Evolutionary conservation across 2,888 invertebrate species (phyloP).

Genomic region (Leptinotarsa tumamoca): DNA sequence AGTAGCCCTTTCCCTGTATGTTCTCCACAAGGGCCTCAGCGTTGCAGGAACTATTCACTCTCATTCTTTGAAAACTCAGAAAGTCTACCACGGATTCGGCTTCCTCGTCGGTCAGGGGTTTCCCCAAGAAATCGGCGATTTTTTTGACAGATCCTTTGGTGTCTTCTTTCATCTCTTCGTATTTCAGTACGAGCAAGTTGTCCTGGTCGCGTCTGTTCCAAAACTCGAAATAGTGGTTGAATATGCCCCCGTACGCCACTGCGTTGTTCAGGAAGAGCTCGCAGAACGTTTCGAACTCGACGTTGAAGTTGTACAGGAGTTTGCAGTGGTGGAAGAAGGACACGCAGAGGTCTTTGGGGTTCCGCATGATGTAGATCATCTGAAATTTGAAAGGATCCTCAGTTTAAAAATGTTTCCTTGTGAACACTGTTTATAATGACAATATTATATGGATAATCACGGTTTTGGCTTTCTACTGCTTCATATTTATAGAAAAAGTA

Average conservation of each 20-base stretch:
- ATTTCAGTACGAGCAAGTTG: conserved; percentile 82
- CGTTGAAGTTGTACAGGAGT: conserved; percentile 73
- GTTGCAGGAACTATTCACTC: conserved; percentile 72
- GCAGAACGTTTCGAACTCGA: conserved; percentile 79
- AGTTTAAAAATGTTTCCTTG: neutral
- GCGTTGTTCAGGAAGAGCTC: conserved; percentile 78
- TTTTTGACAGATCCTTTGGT: conserved; percentile 69
- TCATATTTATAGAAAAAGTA: too few species aligned
- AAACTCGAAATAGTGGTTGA: conserved; percentile 74
- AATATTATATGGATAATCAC: too few species aligned
- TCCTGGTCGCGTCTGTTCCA: conserved; percentile 78
- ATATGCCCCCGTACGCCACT: conserved; percentile 75
- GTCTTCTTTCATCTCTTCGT: conserved; percentile 86
- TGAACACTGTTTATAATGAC: too few species aligned
- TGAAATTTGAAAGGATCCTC: conserved; percentile 59
- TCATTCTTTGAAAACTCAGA: conserved; percentile 68
- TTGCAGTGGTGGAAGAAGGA: conserved; percentile 89
- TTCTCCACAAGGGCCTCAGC: conserved; percentile 63
- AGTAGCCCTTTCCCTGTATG: conserved; percentile 57
- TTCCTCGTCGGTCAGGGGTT: conserved; percentile 75
- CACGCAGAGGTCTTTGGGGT: conserved; percentile 91
- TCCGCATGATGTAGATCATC: conserved; percentile 89
- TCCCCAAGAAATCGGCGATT: conserved; percentile 80
- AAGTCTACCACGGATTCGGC: conserved; percentile 65
- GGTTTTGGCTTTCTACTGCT: too few species aligned